Percentiles rank a stretch among this genome's conserved stretches.
These are phyloP conservation scores for Poecilia wingei DNA, from an alignment of 2,797 vertebrate species.

Conservation along the genomic window DNA sequence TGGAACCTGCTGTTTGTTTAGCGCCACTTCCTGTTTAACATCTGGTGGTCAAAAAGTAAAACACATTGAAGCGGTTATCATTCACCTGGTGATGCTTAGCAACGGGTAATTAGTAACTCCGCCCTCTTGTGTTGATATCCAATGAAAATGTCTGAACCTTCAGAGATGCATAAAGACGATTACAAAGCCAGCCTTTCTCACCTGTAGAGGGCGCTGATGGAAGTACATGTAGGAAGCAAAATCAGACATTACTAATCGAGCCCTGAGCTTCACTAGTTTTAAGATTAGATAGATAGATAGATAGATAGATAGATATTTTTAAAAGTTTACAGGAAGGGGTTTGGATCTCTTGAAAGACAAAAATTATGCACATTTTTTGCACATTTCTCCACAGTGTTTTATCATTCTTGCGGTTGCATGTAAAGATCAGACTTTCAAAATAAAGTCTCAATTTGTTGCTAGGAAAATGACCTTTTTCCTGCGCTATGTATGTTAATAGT, in stretches of 20 bases:
- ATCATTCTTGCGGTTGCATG: background rate
- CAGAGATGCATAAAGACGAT: too few relatives aligned
- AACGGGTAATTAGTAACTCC: background rate
- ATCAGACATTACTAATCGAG: background rate
- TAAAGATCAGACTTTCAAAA: background rate
- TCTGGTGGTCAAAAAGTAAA: background rate
- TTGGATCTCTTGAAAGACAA: background rate
- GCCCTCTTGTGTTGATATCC: background rate
- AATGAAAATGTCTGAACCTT: background rate
- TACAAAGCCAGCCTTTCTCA: too few relatives aligned
- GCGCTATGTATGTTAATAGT: background rate
- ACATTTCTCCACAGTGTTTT: background rate
- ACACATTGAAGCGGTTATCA: background rate
- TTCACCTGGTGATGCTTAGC: background rate
- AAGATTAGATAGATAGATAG: too few relatives aligned
- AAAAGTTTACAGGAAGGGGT: too few relatives aligned
- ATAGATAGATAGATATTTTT: too few relatives aligned
- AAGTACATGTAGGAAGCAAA: background rate
- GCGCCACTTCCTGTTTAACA: background rate
- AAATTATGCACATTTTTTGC: background rate
- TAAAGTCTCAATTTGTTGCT: background rate
- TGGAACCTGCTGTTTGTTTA: background rate
- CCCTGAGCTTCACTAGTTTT: background rate
- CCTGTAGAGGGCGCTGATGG: too few relatives aligned
- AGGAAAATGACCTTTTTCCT: background rate